Conservation (phyloP, 2,888 invertebrate genomes). For the Smittia sp. region DNA sequence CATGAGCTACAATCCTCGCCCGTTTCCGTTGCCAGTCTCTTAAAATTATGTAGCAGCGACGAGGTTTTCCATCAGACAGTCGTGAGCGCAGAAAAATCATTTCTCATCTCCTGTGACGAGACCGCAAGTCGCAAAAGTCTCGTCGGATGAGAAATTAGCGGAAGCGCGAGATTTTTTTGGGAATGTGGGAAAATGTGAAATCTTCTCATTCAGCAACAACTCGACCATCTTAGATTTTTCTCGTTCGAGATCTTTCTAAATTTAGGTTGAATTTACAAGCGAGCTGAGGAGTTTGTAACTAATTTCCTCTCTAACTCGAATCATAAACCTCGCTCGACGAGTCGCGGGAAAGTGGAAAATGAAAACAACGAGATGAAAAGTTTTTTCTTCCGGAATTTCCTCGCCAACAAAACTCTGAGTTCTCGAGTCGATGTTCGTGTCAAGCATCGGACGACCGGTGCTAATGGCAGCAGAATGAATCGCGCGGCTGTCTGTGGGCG, state of each 20-base stretch:
- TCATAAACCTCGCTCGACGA: not conserved
- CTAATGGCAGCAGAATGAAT: not conserved
- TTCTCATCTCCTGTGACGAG: too few relatives aligned
- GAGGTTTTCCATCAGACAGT: too few relatives aligned
- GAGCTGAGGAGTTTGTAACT: conserved; percentile 12
- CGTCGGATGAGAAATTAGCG: too few relatives aligned
- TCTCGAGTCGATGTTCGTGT: too few relatives aligned
- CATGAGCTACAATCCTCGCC: too few relatives aligned
- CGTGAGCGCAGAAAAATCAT: too few relatives aligned
- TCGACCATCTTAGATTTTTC: not conserved
- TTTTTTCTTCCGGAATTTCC: not conserved
- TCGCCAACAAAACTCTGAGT: not conserved
- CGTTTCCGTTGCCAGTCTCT: too few relatives aligned
- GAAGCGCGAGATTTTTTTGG: too few relatives aligned
- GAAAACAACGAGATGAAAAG: not conserved
- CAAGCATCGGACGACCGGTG: not conserved
- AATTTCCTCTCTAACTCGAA: not conserved
- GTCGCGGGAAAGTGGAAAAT: not conserved
- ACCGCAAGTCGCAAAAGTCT: too few relatives aligned
- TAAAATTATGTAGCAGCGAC: too few relatives aligned
- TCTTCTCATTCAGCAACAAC: too few relatives aligned
- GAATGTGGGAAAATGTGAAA: too few relatives aligned
- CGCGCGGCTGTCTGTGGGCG: not conserved
- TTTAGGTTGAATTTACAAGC: not conserved
- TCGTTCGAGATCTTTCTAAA: not conserved